Evolutionary conservation across 2,888 invertebrate genomes (phyloP), one percentile per base, ranked within the genome.

Genomic region (Biston betularia): DNA sequence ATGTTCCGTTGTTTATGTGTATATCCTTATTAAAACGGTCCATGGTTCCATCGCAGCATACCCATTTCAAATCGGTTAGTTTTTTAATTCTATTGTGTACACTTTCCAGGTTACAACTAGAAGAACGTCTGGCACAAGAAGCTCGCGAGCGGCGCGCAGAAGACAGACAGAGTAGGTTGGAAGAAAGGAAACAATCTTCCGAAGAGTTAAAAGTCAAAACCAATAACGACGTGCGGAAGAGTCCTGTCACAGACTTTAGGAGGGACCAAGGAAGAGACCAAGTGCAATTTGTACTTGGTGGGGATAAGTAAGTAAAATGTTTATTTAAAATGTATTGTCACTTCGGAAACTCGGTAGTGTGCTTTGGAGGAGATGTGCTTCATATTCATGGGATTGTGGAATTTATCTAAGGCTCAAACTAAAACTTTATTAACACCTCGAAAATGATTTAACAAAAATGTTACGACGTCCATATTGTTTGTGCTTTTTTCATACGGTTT

Each of bases 281-380:
- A 49, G 93, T 94, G 48, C 90, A 93, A 64, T 94, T 94, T 68
- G 79, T 90, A 44, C 72, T 94, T 9, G 94, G 94, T 0, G 94
- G 94, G 0, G 94, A 94, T 63, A 94, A 92, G 93, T 93, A 53
- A 87, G 91, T 85, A 58, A 5, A 40, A 11, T 40, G 0, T 8
- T 38, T 38, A 1, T 2, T 38, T 38, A 9, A 38, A 38, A 6
- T 38, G n/a, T n/a, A n/a, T n/a, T n/a, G n/a, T n/a, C n/a, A n/a
- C n/a, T n/a, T n/a, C n/a, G n/a, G n/a, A n/a, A n/a, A 2, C 24
- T 24, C 3, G 1, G 24, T 3, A 15, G 8, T 38, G 38, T 50
- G 34, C 34, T 34, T 33, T 1, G 34, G n/a, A 8, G 24, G 24
- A 42, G 42, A 10, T 40, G 3, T 40, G 40, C 9, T 9, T 40